These are phyloP conservation scores for Orientallactaga sibirica DNA, from an alignment of 2,797 vertebrate genomes.

Conservation along the genomic window DNA sequence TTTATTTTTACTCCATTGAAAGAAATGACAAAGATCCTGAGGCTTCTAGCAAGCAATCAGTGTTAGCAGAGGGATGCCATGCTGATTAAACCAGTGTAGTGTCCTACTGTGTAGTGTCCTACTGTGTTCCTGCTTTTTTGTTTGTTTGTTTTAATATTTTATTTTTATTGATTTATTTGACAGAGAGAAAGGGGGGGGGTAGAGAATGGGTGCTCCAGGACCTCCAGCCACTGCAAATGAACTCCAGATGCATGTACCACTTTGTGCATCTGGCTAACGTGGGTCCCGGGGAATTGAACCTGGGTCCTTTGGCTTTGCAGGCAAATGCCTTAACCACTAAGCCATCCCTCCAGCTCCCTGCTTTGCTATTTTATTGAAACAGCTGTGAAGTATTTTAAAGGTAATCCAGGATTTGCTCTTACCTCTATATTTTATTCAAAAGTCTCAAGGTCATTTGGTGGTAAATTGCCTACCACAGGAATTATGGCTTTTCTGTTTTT, in stretches of 20 bases:
- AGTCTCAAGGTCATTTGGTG: background rate
- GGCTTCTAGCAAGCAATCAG: slow-evolving; percentile 7
- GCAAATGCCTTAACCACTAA: too few species aligned
- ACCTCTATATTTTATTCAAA: background rate
- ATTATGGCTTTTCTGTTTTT: background rate
- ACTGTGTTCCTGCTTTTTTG: background rate
- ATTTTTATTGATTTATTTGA: too few species aligned
- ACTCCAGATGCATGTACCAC: too few species aligned
- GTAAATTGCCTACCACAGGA: background rate
- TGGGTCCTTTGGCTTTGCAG: too few species aligned
- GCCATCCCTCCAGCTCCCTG: background rate
- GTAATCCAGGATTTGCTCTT: background rate
- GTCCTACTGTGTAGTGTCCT: background rate
- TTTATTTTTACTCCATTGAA: slow-evolving; percentile 34
- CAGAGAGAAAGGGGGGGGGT: too few species aligned
- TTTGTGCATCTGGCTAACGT: too few species aligned
- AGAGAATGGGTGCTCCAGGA: too few species aligned
- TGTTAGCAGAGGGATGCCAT: background rate
- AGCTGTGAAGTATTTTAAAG: slow-evolving; percentile 38
- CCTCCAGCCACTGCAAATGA: too few species aligned
- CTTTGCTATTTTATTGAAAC: slow-evolving; percentile 35
- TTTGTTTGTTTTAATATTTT: too few species aligned
- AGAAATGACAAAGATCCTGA: slow-evolving; percentile 17
- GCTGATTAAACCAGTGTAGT: background rate
- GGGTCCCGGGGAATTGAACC: too few species aligned